Conservation (phyloP, 2,797 vertebrate species). For the Margarornis squamiger region DNA sequence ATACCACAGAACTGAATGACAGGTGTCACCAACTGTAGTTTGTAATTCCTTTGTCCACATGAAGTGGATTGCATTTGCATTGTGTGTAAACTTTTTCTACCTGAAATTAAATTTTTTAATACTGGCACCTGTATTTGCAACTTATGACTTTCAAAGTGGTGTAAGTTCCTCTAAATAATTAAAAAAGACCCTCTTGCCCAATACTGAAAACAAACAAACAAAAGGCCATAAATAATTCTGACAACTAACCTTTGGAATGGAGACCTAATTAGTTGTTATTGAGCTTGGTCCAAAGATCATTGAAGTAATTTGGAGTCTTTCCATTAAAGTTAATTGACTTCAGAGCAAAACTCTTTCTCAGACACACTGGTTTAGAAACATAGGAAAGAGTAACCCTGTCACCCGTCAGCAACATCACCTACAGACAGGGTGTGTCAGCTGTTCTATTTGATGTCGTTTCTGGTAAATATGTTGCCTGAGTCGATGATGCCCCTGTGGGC, state of each 20-base stretch:
- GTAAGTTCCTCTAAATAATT: background rate
- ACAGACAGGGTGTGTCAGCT: background rate
- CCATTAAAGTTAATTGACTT: conserved; percentile 37
- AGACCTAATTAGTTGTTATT: conserved; percentile 42
- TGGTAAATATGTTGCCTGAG: background rate
- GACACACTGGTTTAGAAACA: background rate
- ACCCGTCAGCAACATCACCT: background rate
- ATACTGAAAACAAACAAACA: conserved; percentile 29
- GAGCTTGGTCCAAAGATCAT: conserved; percentile 22
- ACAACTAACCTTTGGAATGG: conserved; percentile 24
- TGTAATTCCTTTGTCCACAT: background rate
- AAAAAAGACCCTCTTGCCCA: background rate
- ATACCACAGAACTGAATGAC: background rate
- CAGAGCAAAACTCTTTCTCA: background rate
- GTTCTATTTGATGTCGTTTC: background rate
- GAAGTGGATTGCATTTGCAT: background rate
- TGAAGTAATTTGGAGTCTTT: conserved; percentile 47
- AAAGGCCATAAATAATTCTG: conserved; percentile 31
- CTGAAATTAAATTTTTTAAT: background rate
- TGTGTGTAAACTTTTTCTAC: background rate
- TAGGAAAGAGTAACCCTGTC: background rate
- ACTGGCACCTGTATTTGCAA: background rate
- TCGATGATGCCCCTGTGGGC: background rate
- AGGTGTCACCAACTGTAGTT: background rate
- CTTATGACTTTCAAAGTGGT: background rate